Percentiles rank a stretch among this genome's conserved stretches.
Conservation (phyloP, 1,140 invertebrate genomes). For the Pollicipes pollicipes region DNA sequence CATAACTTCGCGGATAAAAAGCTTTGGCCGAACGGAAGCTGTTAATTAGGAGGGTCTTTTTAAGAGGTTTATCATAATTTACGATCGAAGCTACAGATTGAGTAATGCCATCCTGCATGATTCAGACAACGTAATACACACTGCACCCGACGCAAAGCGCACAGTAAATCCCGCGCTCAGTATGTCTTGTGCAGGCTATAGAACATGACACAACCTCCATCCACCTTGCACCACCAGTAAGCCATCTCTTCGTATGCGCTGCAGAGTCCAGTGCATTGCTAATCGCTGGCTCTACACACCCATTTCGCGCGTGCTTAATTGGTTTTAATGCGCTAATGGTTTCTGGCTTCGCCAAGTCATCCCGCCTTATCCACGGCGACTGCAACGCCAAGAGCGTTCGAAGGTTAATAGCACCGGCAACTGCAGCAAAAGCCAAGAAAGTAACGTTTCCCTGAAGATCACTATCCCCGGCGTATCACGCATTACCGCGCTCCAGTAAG, state of each 20-base stretch:
- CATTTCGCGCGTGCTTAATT: not conserved
- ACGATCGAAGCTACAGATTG: not conserved
- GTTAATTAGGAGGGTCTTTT: not conserved
- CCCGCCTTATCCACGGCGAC: not conserved
- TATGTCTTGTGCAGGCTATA: no score
- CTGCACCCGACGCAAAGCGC: no score
- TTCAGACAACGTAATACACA: not conserved
- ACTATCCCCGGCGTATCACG: not conserved
- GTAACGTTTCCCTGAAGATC: not conserved
- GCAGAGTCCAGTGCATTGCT: not conserved
- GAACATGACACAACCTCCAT: no score
- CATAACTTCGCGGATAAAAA: not conserved
- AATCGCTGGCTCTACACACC: not conserved
- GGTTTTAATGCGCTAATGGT: constrained; percentile 1
- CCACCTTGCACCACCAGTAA: no score
- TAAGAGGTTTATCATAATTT: not conserved
- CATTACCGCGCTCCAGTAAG: not conserved
- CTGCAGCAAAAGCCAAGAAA: not conserved
- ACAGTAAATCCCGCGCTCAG: no score
- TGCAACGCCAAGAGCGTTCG: not conserved
- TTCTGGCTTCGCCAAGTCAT: not conserved
- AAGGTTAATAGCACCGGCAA: not conserved
- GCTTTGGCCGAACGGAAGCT: not conserved
- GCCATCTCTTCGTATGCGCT: not conserved
- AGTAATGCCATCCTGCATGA: not conserved